These are phyloP conservation scores for Rotaria magnacalcarata DNA, from an alignment of 2,888 invertebrate genomes.

Conservation along the genomic window DNA sequence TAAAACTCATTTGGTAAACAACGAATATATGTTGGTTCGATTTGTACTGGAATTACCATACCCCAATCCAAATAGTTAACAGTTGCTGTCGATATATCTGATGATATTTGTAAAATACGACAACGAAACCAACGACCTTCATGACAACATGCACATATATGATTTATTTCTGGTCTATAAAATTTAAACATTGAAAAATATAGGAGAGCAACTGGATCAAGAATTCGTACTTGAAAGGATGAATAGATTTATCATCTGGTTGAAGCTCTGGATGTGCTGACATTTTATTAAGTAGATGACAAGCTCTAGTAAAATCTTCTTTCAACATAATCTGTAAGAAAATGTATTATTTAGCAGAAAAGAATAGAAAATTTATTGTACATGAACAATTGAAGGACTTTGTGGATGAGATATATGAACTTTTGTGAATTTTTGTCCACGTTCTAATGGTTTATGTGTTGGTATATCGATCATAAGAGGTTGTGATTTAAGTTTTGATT, in stretches of 20 bases:
- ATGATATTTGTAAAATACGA: neutral
- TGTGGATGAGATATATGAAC: neutral
- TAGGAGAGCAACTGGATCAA: no score
- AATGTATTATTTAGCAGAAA: neutral
- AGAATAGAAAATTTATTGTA: neutral
- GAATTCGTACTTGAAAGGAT: neutral
- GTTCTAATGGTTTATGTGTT: conserved; percentile 16
- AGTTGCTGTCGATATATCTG: neutral
- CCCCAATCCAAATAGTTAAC: conserved; percentile 17
- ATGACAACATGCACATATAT: neutral
- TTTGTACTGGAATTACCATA: neutral
- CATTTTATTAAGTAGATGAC: neutral
- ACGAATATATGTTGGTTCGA: neutral
- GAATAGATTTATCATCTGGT: neutral
- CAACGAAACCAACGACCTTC: conserved; percentile 34
- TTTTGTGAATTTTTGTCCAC: neutral
- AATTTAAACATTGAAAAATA: neutral
- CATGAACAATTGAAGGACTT: neutral
- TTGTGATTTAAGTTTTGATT: neutral
- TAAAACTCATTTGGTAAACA: conserved; percentile 19
- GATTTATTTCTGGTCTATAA: neutral
- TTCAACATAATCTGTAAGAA: neutral
- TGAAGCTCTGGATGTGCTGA: neutral
- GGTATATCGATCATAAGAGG: neutral
- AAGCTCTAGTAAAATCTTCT: conserved; percentile 5